Conservation (phyloP, 2,888 invertebrate species). For the Oscheius sp. region DNA sequence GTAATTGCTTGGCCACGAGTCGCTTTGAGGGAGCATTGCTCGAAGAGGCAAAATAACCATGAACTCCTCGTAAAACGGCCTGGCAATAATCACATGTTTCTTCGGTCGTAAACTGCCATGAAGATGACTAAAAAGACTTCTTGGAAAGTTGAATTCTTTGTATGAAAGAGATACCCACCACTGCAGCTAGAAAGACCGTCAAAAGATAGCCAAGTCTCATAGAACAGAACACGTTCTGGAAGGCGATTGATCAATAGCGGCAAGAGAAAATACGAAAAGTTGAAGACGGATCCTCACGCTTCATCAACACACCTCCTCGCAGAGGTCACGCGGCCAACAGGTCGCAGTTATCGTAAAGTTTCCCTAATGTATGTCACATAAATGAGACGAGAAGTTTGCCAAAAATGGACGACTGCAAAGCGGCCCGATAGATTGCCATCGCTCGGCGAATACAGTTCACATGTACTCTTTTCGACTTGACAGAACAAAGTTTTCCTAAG, state of each 20-base stretch:
- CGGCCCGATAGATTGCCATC: slow-evolving; percentile 94
- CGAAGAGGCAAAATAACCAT: slow-evolving; percentile 52
- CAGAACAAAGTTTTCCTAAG: no score
- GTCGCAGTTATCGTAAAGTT: slow-evolving; percentile 22
- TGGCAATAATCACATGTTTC: slow-evolving; percentile 61
- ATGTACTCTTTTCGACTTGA: slow-evolving; percentile 97
- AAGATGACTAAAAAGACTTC: not conserved
- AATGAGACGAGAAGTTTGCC: no score
- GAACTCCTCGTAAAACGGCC: slow-evolving; percentile 56
- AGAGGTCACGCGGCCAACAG: slow-evolving; percentile 35
- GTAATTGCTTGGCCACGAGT: slow-evolving; percentile 56
- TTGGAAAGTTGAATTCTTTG: not conserved
- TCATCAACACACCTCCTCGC: slow-evolving; percentile 11
- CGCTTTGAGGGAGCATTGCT: slow-evolving; percentile 49
- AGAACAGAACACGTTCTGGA: slow-evolving; percentile 13
- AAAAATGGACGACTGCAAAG: slow-evolving; percentile 77
- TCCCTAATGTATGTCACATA: not conserved
- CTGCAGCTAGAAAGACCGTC: not conserved
- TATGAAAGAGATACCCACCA: slow-evolving; percentile 1
- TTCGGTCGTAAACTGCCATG: slow-evolving; percentile 44
- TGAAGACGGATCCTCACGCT: slow-evolving; percentile 10
- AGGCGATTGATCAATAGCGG: not conserved
- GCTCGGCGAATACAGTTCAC: slow-evolving; percentile 89
- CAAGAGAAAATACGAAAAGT: not conserved
- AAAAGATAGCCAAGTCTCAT: slow-evolving; percentile 9